Base-by-base conservation (phyloP, 2,113 vertebrate genomes). In the Aepyceros melampus region DNA sequence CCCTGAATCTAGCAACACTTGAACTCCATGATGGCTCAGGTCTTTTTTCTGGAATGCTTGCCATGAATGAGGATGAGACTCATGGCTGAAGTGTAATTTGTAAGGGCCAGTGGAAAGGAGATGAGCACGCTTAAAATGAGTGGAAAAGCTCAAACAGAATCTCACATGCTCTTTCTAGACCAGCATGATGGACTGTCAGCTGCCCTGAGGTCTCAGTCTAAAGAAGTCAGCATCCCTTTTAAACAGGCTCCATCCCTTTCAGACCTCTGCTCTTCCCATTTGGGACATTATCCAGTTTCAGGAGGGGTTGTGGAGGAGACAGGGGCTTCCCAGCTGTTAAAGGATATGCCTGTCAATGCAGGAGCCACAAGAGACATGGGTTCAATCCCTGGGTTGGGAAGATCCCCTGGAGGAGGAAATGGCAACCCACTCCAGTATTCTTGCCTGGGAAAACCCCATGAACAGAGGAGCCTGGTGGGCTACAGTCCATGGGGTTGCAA, bases 1-100 rank as follows among this genome's bases (percentile, higher is more conserved):
- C 36, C 40, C n/a, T 19, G 49, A 47, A 10, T 7, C 43, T 13
- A 10, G 25, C 2, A 2, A 23, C 40, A 6, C 3, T 49, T 2
- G 0, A 36, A 43, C 36, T 15, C 33, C 40, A 13, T 0, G 0
- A 8, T 3, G 36, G 10, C 62, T 27, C 0, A 0, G 19, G 33
- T 33, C 33, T 51, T 83, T 29, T 19, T 19, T 51, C 45, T 29
- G 16, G 1, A 23, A 33, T 0, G 0, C 16, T 1, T 33, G 9
- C 62, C 64, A 1, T 0, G 16, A 81, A 36, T 9, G 23, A 23
- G n/a, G 31, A 14, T 7, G 21, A 78, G 49, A 27, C 29, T 31
- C 1, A 10, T 55, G 27, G 25, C 36, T 1, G 1, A 45, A 33
- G 11, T 0, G 5, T 29, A 19, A 10, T 12, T 86, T 47, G 11